Evolutionary conservation across 1,140 invertebrate species (phyloP).

Genomic region (Calliphora vicina): DNA sequence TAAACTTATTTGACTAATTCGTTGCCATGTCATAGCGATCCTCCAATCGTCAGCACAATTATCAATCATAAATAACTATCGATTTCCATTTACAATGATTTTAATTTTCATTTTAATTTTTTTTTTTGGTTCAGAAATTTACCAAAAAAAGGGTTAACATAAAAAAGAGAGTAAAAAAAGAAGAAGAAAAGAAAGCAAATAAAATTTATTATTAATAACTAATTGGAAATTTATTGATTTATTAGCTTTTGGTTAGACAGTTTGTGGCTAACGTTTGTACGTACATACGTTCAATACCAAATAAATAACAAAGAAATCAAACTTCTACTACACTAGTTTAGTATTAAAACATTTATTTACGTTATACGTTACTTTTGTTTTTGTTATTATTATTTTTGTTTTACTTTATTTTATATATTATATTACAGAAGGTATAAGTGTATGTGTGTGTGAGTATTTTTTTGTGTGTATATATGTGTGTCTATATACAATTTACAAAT

Average conservation of each 20-base stretch:
- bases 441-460: too few species aligned
- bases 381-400: neutral
- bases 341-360: neutral
- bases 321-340: neutral
- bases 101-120: neutral
- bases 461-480: neutral
- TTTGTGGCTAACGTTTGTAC: neutral
- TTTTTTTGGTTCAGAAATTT: too few species aligned
- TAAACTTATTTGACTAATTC: constrained; percentile 90
- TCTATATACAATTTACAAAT: neutral
- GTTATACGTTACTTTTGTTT: too few species aligned
- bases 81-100: neutral
- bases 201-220: constrained; percentile 35
- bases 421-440: neutral
- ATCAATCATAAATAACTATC: constrained; percentile 97
- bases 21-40: constrained; percentile 98
- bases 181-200: constrained; percentile 16
- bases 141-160: neutral
- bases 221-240: constrained; percentile 38
- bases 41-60: constrained; percentile 99
- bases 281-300: neutral
- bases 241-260: constrained; percentile 1
- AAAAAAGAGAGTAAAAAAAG: neutral
- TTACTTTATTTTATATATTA: neutral
- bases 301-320: neutral